Evolutionary conservation across 1,140 invertebrate species (phyloP).

Genomic region (Drosophila bifasciata): DNA sequence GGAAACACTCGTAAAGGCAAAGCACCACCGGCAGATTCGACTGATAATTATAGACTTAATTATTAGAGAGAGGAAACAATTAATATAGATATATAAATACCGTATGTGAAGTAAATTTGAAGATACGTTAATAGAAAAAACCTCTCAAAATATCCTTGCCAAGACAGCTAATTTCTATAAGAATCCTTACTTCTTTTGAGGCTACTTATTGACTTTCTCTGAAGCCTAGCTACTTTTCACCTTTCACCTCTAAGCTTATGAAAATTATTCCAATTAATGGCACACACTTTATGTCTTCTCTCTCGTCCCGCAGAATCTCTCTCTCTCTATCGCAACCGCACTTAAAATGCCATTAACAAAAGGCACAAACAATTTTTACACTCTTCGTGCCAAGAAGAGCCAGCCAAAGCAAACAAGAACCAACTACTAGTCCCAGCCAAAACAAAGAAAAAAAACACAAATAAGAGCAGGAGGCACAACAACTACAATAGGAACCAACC

Average conservation of each 20-base stretch:
- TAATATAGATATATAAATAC: too few relatives aligned
- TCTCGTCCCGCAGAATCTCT: background rate
- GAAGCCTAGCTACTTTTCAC: background rate
- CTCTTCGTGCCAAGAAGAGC: conserved; percentile 63
- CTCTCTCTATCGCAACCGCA: conserved; percentile 25
- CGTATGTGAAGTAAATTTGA: background rate
- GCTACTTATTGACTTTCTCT: background rate
- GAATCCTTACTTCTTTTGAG: background rate
- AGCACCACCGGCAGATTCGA: too few relatives aligned
- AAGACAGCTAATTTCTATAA: too few relatives aligned
- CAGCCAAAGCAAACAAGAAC: conserved; percentile 52
- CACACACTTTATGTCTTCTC: conserved; percentile 9
- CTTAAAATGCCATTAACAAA: conserved; percentile 53
- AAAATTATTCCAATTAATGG: conserved; percentile 63
- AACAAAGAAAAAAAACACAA: conserved; percentile 18
- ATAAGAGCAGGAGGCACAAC: conserved; percentile 19
- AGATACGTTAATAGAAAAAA: background rate
- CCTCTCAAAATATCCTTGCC: too few relatives aligned
- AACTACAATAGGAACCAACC: conserved; percentile 47
- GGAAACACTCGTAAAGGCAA: too few relatives aligned
- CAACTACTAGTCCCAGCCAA: conserved; percentile 40
- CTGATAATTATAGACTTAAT: too few relatives aligned
- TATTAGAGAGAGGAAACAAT: too few relatives aligned
- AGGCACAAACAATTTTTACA: conserved; percentile 63
- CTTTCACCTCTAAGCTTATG: conserved; percentile 6